Evolutionary conservation across 2,888 invertebrate genomes (phyloP).

Genomic region (Argyresthia goedartella): DNA sequence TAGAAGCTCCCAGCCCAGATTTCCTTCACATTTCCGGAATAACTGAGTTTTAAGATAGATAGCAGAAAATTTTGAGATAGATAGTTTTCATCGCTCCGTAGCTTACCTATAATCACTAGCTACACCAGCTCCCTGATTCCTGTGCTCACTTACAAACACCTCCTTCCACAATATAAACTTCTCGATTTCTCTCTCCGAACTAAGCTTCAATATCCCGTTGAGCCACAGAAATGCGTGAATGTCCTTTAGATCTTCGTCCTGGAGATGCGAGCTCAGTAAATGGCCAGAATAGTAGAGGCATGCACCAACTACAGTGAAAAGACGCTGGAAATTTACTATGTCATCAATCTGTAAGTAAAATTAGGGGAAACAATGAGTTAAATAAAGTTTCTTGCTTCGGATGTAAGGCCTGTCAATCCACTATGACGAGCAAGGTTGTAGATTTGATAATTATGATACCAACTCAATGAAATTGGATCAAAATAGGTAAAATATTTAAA

Average conservation of each 20-base stretch:
- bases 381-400: no score
- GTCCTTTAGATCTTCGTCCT: constrained; percentile 79
- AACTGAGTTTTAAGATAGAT: not conserved
- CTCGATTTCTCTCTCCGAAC: constrained; percentile 75
- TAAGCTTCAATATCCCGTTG: constrained; percentile 80
- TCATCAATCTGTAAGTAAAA: constrained; percentile 76
- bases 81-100: not conserved
- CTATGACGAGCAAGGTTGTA: no score
- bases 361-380: no score
- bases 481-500: no score
- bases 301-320: constrained; percentile 77
- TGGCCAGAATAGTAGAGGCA: constrained; percentile 77
- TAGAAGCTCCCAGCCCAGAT: not conserved
- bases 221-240: constrained; percentile 81
- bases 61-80: not conserved
- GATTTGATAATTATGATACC: no score
- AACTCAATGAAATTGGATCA: no score
- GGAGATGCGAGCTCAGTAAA: constrained; percentile 83
- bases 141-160: constrained; percentile 72
- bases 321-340: constrained; percentile 79
- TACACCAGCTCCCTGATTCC: constrained; percentile 38
- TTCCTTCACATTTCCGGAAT: not conserved
- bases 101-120: constrained; percentile 41
- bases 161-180: constrained; percentile 84
- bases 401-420: no score